Evolutionary conservation across 2,888 invertebrate genomes (phyloP).

Genomic region (Heliconius aoede): DNA sequence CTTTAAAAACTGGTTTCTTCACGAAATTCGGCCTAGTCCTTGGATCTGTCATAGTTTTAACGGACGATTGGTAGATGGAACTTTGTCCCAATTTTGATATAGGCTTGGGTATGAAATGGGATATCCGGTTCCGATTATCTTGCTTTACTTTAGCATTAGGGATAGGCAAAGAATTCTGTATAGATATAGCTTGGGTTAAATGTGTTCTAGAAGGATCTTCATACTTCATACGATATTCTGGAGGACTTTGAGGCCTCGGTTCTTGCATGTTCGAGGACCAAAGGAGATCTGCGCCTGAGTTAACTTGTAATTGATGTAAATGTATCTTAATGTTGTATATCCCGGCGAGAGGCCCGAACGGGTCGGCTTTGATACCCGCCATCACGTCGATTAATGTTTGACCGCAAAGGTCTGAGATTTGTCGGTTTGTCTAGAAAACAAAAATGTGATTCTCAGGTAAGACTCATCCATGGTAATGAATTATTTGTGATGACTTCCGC

Average conservation of each 20-base stretch:
- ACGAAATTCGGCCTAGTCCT: constrained; percentile 45
- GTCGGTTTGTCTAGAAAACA: constrained; percentile 67
- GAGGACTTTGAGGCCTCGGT: constrained; percentile 61
- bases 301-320: constrained; percentile 61
- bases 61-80: not conserved
- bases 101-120: constrained; percentile 18
- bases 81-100: constrained; percentile 4
- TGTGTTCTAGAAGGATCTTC: constrained; percentile 48
- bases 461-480: too few species aligned
- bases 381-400: constrained; percentile 73
- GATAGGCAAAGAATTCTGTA: constrained; percentile 21
- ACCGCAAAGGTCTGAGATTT: constrained; percentile 79
- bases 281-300: constrained; percentile 62
- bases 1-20: constrained; percentile 57
- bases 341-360: constrained; percentile 84
- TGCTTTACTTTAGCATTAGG: constrained; percentile 1
- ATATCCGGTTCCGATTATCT: not conserved
- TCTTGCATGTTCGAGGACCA: constrained; percentile 65
- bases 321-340: constrained; percentile 85
- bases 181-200: constrained; percentile 12
- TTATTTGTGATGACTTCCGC: too few species aligned
- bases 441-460: not conserved
- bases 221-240: constrained; percentile 59
- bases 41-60: constrained; percentile 31
- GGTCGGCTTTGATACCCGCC: constrained; percentile 79